Evolutionary conservation across 2,113 vertebrate genomes (phyloP).

Genomic region (Macquaria ambigua): DNA sequence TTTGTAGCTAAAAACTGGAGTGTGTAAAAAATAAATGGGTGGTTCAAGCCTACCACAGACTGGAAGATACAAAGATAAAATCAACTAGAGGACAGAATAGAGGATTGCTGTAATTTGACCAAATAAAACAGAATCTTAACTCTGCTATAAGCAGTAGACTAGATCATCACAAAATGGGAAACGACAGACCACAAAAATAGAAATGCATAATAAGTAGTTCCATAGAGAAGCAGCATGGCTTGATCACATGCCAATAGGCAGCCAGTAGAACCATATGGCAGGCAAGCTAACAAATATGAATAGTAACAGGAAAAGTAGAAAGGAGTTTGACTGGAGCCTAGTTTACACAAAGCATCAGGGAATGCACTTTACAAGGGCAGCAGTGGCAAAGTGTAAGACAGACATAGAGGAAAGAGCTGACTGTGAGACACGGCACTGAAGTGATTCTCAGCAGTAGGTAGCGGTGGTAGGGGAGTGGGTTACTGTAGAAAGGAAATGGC

Average conservation of each 20-base stretch:
- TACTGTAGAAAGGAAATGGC: conserved; percentile 44
- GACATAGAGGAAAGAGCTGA: conserved; percentile 37
- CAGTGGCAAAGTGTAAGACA: conserved; percentile 36
- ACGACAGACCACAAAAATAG: conserved; percentile 2
- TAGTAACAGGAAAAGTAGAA: background rate
- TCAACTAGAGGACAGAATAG: background rate
- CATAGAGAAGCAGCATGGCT: conserved; percentile 10
- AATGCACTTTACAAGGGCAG: conserved; percentile 30
- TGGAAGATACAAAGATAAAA: conserved; percentile 14
- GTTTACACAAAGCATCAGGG: conserved; percentile 29
- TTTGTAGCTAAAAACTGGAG: conserved; percentile 33
- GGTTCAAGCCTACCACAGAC: conserved; percentile 13
- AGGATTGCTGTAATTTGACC: conserved; percentile 13
- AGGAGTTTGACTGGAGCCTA: background rate
- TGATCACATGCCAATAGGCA: conserved; percentile 24
- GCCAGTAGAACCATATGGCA: conserved; percentile 22
- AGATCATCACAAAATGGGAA: conserved; percentile 4
- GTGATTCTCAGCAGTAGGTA: conserved; percentile 58
- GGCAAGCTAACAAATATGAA: conserved; percentile 4
- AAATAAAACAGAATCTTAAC: conserved; percentile 14
- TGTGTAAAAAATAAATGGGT: conserved; percentile 28
- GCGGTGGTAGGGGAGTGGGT: conserved; percentile 6
- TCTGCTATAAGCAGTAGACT: background rate
- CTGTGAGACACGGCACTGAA: conserved; percentile 48
- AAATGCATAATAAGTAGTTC: conserved; percentile 8